Evolutionary conservation across 2,888 invertebrate species (phyloP).

Genomic region (Drosophila suboccidentalis): DNA sequence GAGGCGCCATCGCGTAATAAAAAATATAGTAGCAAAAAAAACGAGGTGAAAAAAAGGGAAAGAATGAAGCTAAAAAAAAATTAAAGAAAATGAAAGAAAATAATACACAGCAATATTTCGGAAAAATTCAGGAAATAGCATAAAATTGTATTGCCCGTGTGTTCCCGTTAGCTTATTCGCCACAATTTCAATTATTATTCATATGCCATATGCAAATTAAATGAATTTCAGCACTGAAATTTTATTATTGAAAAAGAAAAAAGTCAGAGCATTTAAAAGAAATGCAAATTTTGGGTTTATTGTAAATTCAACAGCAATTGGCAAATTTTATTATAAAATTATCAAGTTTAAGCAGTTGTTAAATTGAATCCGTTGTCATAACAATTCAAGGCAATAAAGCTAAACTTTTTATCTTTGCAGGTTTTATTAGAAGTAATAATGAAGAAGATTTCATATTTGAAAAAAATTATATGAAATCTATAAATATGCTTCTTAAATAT

Average conservation of each 20-base stretch:
- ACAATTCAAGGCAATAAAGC: neutral
- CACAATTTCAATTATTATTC: conserved; percentile 49
- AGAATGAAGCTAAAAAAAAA: too few relatives aligned
- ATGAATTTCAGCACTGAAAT: conserved; percentile 13
- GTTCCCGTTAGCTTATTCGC: conserved; percentile 43
- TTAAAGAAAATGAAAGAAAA: conserved; percentile 2
- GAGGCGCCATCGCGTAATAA: conserved; percentile 71
- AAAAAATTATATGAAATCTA: neutral
- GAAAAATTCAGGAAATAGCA: conserved; percentile 29
- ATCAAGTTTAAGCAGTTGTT: neutral
- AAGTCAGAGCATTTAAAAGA: conserved; percentile 12
- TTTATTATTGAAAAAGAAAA: conserved; percentile 13
- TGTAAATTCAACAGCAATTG: conserved; percentile 8
- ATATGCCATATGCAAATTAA: conserved; percentile 28
- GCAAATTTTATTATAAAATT: neutral
- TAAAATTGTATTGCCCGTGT: conserved; percentile 46
- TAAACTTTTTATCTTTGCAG: neutral
- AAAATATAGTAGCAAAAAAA: conserved; percentile 51
- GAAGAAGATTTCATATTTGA: too few relatives aligned
- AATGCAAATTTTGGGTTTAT: conserved; percentile 7
- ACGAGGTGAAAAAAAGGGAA: conserved; percentile 4
- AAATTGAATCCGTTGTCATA: neutral
- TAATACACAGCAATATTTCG: conserved; percentile 22
- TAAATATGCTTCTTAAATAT: neutral
- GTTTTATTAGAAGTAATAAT: neutral